phyloP scores from a whole-genome alignment of 2,797 vertebrate genomes.

The Enteromius argenteus region DNA sequence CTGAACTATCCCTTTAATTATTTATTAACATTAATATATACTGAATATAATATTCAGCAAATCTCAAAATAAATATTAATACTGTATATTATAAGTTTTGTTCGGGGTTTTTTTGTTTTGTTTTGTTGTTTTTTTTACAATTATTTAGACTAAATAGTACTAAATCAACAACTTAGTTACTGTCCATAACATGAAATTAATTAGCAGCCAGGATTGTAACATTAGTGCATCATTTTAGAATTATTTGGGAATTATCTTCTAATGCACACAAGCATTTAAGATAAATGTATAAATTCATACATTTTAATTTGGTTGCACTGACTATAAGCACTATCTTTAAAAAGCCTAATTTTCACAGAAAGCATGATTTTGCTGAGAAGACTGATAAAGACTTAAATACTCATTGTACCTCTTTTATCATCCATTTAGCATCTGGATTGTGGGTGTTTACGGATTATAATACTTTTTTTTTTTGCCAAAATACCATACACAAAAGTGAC shows the following conservation, averaged over 20 bases:
- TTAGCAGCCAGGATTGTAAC: background rate
- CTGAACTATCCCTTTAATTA: too few relatives aligned
- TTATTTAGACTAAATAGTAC: background rate
- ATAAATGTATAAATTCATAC: background rate
- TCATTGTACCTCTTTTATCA: background rate
- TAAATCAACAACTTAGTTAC: background rate
- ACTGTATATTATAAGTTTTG: too few relatives aligned
- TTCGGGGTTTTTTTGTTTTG: background rate
- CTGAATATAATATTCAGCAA: background rate
- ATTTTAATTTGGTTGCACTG: background rate
- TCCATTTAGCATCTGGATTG: constrained; percentile 10
- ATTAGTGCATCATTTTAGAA: too few relatives aligned
- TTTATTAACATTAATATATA: too few relatives aligned
- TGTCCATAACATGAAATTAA: background rate
- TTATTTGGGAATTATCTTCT: background rate
- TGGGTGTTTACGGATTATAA: background rate
- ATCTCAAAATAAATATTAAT: background rate
- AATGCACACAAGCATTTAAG: background rate
- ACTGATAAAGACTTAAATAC: background rate
- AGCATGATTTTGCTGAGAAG: background rate
- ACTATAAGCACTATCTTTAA: background rate
- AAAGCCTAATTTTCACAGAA: background rate
- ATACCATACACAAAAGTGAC: background rate
- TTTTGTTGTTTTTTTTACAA: background rate
- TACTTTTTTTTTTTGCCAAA: background rate